A percentile compares a stretch with the other conserved stretches of the same genome.
Evolutionary conservation across 2,888 invertebrate genomes (phyloP).

Genomic region (Lamellibrachia columna): DNA sequence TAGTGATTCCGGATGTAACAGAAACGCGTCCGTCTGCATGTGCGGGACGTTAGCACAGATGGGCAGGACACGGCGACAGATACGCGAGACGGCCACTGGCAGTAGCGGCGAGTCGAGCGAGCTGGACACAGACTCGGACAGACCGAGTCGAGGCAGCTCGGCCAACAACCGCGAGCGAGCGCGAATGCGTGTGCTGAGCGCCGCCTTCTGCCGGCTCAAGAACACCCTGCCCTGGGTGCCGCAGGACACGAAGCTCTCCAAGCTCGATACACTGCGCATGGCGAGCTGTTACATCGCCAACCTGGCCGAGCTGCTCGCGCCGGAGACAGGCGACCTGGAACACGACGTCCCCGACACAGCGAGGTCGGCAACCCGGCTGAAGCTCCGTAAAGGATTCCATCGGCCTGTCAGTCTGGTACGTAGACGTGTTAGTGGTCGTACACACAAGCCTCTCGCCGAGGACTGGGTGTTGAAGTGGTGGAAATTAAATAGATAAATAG

Average conservation of each 20-base stretch:
- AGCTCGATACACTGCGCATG: slow-evolving; percentile 89
- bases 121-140: slow-evolving; percentile 11
- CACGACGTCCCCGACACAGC: neutral
- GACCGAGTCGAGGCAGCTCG: slow-evolving; percentile 75
- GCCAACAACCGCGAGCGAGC: slow-evolving; percentile 94
- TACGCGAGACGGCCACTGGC: neutral
- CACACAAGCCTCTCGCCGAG: too few relatives aligned
- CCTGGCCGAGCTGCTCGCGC: slow-evolving; percentile 65
- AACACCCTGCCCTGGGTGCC: slow-evolving; percentile 96
- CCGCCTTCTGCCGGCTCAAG: slow-evolving; percentile 79
- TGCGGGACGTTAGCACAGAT: neutral
- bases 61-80: neutral
- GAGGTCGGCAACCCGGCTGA: neutral
- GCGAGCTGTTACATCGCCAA: slow-evolving; percentile 95
- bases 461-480: neutral
- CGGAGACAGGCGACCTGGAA: slow-evolving; percentile 31
- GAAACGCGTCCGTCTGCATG: neutral
- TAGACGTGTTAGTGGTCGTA: neutral
- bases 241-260: slow-evolving; percentile 92
- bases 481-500: neutral
- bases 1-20: neutral
- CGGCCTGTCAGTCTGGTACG: slow-evolving; percentile 12
- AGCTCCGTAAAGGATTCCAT: neutral
- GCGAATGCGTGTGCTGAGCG: slow-evolving; percentile 90
- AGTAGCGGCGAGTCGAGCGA: neutral